Base-by-base conservation (phyloP, 2,797 vertebrate species). In the Cyprinodon diabolis region DNA sequence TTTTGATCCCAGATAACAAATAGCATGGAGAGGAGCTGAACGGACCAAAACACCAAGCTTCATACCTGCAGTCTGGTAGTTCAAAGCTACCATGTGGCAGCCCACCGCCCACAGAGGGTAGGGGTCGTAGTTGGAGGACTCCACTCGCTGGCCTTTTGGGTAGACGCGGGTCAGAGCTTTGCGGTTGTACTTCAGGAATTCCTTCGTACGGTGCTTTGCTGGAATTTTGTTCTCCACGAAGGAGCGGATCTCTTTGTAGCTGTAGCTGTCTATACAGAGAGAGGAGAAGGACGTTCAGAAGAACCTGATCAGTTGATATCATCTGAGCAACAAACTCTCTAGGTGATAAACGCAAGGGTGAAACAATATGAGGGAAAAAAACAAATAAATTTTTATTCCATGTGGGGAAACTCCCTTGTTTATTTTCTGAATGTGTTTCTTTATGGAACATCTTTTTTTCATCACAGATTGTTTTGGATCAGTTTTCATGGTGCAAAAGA, bases 41-140 rank as follows among this genome's bases (percentile, higher is more conserved):
- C 13, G 47, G 47, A 48, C 10, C 47, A 51, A 14, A 51, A 56
- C 12, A 51, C 9, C 49, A n/a, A 60, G 43, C 13, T 5, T 40
- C 60, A 81, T 90, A 98, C 98, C 98, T 94, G 96, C 92, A 0
- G 98, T 99, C 92, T 99, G 98, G 87, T 94, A 99, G 91, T 99
- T 99, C 65, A 99, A 96, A 0, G 98, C 96, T 84, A 97, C 96
- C 98, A 99, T 99, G 91, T 99, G 98, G 47, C 96, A 95, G 19
- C 98, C 98, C 0, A 94, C 91, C 2, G 96, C 94, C 98, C 98
- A 99, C 72, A 98, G 93, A 1, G 96, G 93, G 90, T 97, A 96
- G 0, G 98, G 98, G 80, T 99, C 97, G 0, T 98, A 99, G 94
- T 99, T 99, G 60, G 98, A 99, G 1, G 98, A 99, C 90, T 99